These are phyloP conservation scores for Horisme vitalbata DNA, from an alignment of 2,888 invertebrate species.

Conservation along the genomic window DNA sequence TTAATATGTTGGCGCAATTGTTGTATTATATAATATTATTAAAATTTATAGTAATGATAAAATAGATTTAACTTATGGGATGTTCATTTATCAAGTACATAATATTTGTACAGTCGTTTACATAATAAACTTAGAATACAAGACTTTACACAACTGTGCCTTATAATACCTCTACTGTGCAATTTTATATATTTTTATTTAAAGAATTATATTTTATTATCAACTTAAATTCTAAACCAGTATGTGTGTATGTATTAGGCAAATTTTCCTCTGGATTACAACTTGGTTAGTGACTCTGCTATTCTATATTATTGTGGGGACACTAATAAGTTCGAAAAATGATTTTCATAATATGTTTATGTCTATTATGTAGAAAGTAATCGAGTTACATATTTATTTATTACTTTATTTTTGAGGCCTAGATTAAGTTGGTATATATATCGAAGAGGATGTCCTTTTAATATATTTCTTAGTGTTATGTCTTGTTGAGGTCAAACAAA, in stretches of 20 bases:
- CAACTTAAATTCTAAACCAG: too few species aligned
- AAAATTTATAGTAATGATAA: neutral
- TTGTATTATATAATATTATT: neutral
- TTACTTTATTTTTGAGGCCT: slow-evolving; percentile 23
- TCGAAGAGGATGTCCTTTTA: slow-evolving; percentile 30
- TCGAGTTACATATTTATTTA: slow-evolving; percentile 26
- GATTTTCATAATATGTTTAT: too few species aligned
- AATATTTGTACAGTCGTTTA: neutral
- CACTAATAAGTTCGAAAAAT: too few species aligned
- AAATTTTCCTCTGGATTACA: too few species aligned
- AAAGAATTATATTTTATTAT: too few species aligned
- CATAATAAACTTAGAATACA: neutral
- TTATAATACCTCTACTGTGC: too few species aligned
- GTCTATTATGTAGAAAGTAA: slow-evolving; percentile 33
- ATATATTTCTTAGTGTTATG: slow-evolving; percentile 41
- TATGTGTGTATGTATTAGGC: too few species aligned
- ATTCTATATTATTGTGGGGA: too few species aligned
- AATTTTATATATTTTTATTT: too few species aligned
- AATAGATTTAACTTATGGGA: slow-evolving; percentile 20
- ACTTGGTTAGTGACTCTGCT: too few species aligned
- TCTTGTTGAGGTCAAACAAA: slow-evolving; percentile 43
- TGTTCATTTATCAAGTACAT: slow-evolving; percentile 27
- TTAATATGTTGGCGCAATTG: slow-evolving; percentile 13
- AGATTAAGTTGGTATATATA: slow-evolving; percentile 38
- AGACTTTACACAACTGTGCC: neutral